Percentiles rank a stretch among this genome's conserved stretches.
These are phyloP conservation scores for Sinocyclocheilus maitianheensis DNA, from an alignment of 2,113 vertebrate genomes.

Conservation along the genomic window DNA sequence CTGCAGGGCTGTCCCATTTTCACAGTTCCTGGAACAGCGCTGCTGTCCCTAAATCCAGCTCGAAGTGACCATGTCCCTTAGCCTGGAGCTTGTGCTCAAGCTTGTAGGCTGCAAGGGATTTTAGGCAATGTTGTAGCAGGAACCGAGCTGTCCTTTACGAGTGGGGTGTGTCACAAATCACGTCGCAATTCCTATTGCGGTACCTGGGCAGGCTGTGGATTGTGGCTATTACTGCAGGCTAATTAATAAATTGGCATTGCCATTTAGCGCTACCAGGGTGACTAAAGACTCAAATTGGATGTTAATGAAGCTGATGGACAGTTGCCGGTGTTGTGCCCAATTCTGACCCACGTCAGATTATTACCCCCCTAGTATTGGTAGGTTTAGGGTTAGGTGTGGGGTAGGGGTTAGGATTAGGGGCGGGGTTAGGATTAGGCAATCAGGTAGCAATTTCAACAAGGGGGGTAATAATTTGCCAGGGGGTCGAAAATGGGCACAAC, in stretches of 20 bases:
- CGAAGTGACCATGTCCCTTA: background rate
- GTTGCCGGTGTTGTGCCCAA: background rate
- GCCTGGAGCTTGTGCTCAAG: slow-evolving; percentile 2
- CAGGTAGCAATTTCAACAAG: too few species aligned
- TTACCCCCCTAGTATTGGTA: too few species aligned
- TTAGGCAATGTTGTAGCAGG: background rate
- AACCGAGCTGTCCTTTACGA: background rate
- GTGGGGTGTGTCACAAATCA: background rate
- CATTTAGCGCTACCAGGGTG: background rate
- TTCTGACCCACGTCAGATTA: too few species aligned
- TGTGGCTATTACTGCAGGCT: background rate
- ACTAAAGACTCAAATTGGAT: background rate
- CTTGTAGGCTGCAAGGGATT: background rate
- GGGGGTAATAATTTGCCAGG: too few species aligned
- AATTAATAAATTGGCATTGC: background rate
- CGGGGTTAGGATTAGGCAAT: too few species aligned
- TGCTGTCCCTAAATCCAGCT: background rate
- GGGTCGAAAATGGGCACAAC: too few species aligned
- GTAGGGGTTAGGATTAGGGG: too few species aligned
- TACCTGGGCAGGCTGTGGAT: background rate
- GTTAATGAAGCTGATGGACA: slow-evolving; percentile 17
- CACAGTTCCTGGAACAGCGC: slow-evolving; percentile 32
- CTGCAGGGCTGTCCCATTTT: slow-evolving; percentile 22
- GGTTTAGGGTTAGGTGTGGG: too few species aligned
- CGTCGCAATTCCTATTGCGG: background rate